These are phyloP conservation scores for Lemur catta DNA, from an alignment of 2,797 vertebrate species.

Conservation along the genomic window DNA sequence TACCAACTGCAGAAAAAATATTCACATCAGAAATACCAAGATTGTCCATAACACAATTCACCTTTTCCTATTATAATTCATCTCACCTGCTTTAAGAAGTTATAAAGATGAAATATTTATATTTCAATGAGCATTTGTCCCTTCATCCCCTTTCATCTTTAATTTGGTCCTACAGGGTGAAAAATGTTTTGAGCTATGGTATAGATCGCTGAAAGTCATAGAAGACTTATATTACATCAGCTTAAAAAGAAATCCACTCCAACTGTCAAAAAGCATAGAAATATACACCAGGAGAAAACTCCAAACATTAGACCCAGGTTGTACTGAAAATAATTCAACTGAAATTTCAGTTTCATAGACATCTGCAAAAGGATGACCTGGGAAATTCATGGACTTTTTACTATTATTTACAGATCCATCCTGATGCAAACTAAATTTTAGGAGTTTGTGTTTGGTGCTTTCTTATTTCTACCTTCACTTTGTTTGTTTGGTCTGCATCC, in stretches of 20 bases:
- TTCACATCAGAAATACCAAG: slow-evolving; percentile 45
- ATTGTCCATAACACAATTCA: slow-evolving; percentile 51
- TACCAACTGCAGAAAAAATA: slow-evolving; percentile 13
- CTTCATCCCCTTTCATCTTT: slow-evolving; percentile 65
- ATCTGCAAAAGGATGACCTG: background rate
- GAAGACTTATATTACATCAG: slow-evolving; percentile 57
- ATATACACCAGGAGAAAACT: slow-evolving; percentile 42
- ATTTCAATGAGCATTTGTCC: slow-evolving; percentile 65
- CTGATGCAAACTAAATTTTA: background rate
- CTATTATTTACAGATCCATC: background rate
- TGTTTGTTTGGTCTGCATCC: background rate
- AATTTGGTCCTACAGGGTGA: slow-evolving; percentile 58
- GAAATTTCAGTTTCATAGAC: slow-evolving; percentile 35
- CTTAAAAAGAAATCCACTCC: slow-evolving; percentile 36
- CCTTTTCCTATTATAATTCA: slow-evolving; percentile 34
- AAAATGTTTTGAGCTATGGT: slow-evolving; percentile 61
- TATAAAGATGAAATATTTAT: slow-evolving; percentile 76
- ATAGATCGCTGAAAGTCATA: slow-evolving; percentile 65
- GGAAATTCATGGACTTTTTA: background rate
- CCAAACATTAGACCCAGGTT: slow-evolving; percentile 11
- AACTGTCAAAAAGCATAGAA: slow-evolving; percentile 49
- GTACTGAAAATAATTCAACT: slow-evolving; percentile 29
- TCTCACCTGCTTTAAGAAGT: slow-evolving; percentile 67
- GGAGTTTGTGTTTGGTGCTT: background rate
- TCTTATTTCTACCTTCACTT: background rate